Evolutionary conservation across 2,797 vertebrate genomes (phyloP).

Genomic region (Amphiprion clarkii): DNA sequence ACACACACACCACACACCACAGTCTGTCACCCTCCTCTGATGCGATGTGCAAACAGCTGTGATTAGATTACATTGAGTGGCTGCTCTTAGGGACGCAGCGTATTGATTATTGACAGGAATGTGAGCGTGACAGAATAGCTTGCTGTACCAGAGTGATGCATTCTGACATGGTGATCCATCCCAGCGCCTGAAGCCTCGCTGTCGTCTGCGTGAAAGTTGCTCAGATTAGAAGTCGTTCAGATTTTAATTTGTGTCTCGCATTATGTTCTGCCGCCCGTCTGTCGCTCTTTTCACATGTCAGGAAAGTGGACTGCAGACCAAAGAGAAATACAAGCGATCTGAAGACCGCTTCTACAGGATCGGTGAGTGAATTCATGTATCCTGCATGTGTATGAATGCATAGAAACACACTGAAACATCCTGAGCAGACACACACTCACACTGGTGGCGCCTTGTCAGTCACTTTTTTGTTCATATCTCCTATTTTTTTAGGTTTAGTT

Average conservation of each 20-base stretch:
- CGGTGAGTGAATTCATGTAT: constrained; percentile 81
- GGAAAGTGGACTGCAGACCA: constrained; percentile 88
- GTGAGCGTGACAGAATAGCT: constrained; percentile 55
- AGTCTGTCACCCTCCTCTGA: constrained; percentile 35
- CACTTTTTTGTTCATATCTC: neutral
- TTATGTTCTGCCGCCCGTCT: neutral
- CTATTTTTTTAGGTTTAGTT: neutral
- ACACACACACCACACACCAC: neutral
- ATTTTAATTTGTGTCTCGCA: neutral
- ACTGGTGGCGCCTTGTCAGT: neutral
- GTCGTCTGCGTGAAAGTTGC: constrained; percentile 8
- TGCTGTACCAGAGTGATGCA: constrained; percentile 32
- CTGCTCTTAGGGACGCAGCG: constrained; percentile 43
- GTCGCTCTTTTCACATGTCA: constrained; percentile 49
- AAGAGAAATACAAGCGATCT: constrained; percentile 92
- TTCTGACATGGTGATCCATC: constrained; percentile 28
- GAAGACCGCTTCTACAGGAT: constrained; percentile 96
- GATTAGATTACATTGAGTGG: constrained; percentile 63
- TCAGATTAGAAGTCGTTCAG: constrained; percentile 17
- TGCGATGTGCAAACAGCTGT: constrained; percentile 51
- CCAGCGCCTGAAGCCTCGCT: neutral
- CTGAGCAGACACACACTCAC: constrained; percentile 23
- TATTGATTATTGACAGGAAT: constrained; percentile 74
- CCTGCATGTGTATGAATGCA: neutral
- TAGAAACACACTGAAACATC: neutral